phyloP scores from a whole-genome alignment of 2,113 vertebrate species.

The Haemorhous mexicanus region DNA sequence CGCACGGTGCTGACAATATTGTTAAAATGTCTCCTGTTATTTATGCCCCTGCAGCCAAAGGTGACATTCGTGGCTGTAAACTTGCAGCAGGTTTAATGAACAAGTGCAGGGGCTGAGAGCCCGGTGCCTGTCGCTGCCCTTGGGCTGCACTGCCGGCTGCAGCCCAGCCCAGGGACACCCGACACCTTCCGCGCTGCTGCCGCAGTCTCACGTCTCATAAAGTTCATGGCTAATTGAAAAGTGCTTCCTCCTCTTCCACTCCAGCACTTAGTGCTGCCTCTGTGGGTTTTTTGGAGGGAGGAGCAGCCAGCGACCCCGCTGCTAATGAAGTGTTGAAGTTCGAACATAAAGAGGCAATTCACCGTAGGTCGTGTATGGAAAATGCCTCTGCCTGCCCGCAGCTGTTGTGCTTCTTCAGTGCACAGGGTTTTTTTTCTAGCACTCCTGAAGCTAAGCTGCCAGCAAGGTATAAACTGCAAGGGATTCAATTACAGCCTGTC shows the following conservation, averaged over 20 bases:
- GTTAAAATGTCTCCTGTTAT: conserved; percentile 2
- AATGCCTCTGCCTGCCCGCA: background rate
- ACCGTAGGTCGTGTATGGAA: background rate
- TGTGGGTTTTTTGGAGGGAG: background rate
- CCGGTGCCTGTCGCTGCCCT: background rate
- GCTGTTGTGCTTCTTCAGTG: background rate
- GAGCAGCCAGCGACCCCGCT: accelerated
- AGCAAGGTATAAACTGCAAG: background rate
- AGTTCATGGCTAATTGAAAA: background rate
- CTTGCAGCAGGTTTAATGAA: background rate
- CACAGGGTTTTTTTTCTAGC: background rate
- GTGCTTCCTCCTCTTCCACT: background rate
- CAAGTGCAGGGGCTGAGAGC: background rate
- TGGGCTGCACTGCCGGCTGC: background rate
- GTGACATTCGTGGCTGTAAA: background rate
- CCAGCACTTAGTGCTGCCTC: background rate
- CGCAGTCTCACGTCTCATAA: background rate
- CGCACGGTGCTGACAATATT: accelerated
- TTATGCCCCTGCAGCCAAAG: background rate
- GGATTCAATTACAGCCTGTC: background rate
- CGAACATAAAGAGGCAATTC: background rate
- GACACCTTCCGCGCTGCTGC: accelerated
- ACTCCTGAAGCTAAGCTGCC: background rate
- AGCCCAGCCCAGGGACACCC: accelerated
- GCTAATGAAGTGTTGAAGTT: background rate